Evolutionary conservation across 1,140 invertebrate genomes (phyloP).

Genomic region (Atta texana): DNA sequence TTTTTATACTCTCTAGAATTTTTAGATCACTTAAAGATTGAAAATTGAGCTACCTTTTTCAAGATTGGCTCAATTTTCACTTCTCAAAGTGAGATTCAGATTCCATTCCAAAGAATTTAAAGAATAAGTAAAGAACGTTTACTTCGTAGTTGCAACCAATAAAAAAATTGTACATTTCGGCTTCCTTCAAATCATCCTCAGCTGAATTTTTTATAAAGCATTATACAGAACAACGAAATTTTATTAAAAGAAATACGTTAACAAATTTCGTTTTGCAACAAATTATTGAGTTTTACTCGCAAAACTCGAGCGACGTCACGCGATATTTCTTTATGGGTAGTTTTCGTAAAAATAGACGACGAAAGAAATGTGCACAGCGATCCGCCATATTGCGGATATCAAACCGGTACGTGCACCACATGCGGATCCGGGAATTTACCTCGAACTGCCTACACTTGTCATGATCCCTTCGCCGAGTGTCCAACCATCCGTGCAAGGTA

Average conservation of each 20-base stretch:
- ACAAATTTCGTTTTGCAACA: background rate
- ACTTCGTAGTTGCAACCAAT: no score
- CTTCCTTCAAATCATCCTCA: no score
- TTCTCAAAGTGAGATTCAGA: no score
- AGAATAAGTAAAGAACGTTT: no score
- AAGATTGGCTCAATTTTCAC: no score
- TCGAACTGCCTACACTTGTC: slow-evolving; percentile 46
- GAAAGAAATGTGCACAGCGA: slow-evolving; percentile 16
- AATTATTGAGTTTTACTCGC: background rate
- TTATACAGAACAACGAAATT: background rate
- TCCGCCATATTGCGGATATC: slow-evolving; percentile 73
- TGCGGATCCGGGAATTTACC: slow-evolving; percentile 62
- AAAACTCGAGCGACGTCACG: background rate
- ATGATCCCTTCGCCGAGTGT: slow-evolving; percentile 19
- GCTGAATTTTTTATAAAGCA: background rate
- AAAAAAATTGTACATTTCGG: no score
- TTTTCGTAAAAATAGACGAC: slow-evolving; percentile 1
- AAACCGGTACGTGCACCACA: slow-evolving; percentile 77
- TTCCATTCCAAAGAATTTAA: no score
- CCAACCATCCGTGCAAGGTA: slow-evolving; percentile 38
- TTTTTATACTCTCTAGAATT: no score
- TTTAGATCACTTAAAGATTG: no score
- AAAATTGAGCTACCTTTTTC: no score
- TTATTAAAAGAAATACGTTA: slow-evolving; percentile 3
- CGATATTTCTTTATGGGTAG: background rate